Conservation (phyloP, 2,113 vertebrate species). For the Reinhardtius hippoglossoides region DNA sequence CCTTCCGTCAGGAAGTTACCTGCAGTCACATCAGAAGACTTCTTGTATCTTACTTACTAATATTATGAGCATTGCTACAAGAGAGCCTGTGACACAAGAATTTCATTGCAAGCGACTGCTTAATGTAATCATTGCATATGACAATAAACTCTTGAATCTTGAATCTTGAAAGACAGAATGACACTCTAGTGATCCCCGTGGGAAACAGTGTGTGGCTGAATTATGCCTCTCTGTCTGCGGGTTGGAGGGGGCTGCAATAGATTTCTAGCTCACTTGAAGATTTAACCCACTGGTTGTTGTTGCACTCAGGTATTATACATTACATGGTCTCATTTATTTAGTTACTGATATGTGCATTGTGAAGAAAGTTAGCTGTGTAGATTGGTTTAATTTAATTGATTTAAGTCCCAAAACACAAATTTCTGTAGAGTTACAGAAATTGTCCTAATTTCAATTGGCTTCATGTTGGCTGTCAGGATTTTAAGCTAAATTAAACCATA, state of each 20-base stretch:
- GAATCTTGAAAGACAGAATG: too few species aligned
- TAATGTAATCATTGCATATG: too few species aligned
- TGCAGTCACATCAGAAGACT: conserved; percentile 16
- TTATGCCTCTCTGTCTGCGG: neutral
- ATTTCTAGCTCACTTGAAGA: conserved; percentile 7
- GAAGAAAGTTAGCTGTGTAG: neutral
- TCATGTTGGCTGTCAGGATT: too few species aligned
- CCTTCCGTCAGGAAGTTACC: neutral
- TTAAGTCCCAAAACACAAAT: neutral
- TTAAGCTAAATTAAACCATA: too few species aligned
- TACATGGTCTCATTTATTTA: neutral
- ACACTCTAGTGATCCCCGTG: conserved; percentile 14
- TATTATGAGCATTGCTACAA: too few species aligned
- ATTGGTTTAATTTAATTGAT: too few species aligned
- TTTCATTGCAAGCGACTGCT: too few species aligned
- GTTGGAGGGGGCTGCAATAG: neutral
- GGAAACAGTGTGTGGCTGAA: neutral
- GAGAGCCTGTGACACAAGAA: too few species aligned
- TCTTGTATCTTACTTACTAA: too few species aligned
- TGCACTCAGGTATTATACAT: neutral
- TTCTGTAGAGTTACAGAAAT: neutral
- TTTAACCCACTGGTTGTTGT: neutral
- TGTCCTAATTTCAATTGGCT: too few species aligned
- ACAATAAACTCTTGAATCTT: too few species aligned
- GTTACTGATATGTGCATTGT: too few species aligned